A percentile compares a stretch with the other conserved stretches of the same genome.
These are phyloP conservation scores for Gadopsis marmoratus DNA, from an alignment of 2,797 vertebrate species.

Conservation along the genomic window DNA sequence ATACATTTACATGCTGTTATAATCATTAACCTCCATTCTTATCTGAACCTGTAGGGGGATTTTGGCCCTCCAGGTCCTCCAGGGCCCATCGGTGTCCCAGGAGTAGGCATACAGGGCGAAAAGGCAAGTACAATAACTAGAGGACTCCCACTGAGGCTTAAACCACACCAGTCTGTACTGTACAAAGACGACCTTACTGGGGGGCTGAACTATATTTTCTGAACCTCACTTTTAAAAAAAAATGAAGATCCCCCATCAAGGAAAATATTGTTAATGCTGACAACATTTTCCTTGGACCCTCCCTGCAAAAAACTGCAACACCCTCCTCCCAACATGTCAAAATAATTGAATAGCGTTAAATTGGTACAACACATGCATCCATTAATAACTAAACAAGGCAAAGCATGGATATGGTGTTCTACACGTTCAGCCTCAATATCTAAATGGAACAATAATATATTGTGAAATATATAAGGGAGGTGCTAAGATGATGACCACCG, in stretches of 20 bases:
- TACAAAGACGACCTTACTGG: not conserved
- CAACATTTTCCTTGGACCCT: not conserved
- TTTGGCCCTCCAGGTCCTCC: constrained; percentile 88
- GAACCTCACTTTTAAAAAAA: not conserved
- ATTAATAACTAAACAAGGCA: not conserved
- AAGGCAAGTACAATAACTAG: constrained; percentile 78
- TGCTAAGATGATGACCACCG: no score
- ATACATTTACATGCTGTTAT: constrained; percentile 17
- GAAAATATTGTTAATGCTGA: no score
- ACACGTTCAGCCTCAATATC: not conserved
- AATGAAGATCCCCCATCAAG: not conserved
- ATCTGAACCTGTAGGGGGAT: constrained; percentile 82
- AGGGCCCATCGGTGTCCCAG: constrained; percentile 86
- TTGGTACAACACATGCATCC: not conserved
- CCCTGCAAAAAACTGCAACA: no score
- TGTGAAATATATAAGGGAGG: not conserved
- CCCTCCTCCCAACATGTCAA: not conserved
- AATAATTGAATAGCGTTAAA: not conserved
- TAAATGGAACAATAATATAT: not conserved
- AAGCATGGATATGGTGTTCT: not conserved
- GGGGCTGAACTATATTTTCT: not conserved
- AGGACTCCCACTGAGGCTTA: not conserved
- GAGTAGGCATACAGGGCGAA: constrained; percentile 88
- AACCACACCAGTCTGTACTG: not conserved
- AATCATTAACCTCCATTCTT: constrained; percentile 37